A percentile compares a stretch with the other conserved stretches of the same genome.
phyloP scores from a whole-genome alignment of 2,888 invertebrate species.

The Trichogramma dendrolimi region DNA sequence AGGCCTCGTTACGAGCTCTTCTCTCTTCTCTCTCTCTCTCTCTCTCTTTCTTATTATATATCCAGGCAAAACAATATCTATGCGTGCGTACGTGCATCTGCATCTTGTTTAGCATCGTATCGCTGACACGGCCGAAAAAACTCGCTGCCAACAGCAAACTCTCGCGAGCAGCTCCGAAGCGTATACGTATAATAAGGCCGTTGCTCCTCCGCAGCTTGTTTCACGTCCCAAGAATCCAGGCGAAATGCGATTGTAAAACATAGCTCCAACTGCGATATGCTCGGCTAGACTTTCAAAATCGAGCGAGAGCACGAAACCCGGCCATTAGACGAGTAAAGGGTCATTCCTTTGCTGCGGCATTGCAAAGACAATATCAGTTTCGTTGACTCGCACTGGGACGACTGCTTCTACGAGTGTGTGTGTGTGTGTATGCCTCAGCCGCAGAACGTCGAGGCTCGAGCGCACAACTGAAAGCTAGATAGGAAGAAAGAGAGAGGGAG shows the following conservation, averaged over 20 bases:
- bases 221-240: no score
- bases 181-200: no score
- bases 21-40: constrained; percentile 30
- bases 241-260: no score
- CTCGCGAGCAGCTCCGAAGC: background rate
- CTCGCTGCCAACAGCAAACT: no score
- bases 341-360: constrained; percentile 11
- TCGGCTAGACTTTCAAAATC: no score
- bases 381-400: constrained; percentile 4
- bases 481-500: constrained; percentile 15
- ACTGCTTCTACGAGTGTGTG: background rate
- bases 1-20: constrained; percentile 42
- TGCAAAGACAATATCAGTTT: constrained; percentile 8
- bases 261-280: no score
- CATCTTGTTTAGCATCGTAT: no score
- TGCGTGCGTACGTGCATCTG: no score
- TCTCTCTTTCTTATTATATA: constrained; percentile 20
- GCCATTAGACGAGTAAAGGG: background rate
- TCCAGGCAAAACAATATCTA: constrained; percentile 24
- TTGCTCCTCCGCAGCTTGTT: no score
- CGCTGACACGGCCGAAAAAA: no score
- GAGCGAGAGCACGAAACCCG: no score
- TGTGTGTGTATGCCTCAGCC: background rate
- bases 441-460: background rate
- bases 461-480: constrained; percentile 7